phyloP scores from a whole-genome alignment of 2,113 vertebrate species.

The Pygoscelis antarcticus region DNA sequence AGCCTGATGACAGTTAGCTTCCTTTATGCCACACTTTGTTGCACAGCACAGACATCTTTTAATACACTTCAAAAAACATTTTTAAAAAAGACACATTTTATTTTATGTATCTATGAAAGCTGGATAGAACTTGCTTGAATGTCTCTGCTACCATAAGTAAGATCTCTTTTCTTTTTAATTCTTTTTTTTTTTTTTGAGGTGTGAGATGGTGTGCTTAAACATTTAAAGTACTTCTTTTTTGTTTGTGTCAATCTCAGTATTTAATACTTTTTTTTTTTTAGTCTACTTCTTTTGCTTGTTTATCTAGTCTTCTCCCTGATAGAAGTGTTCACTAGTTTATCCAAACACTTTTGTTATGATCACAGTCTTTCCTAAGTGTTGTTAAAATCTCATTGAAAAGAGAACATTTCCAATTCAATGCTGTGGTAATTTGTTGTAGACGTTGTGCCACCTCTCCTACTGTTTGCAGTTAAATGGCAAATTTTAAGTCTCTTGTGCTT shows the following conservation, averaged over 20 bases:
- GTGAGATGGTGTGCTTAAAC: not conserved
- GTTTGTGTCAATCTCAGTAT: not conserved
- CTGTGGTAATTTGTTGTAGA: not conserved
- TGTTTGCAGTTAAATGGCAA: not conserved
- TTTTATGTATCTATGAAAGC: not conserved
- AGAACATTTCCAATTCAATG: not conserved
- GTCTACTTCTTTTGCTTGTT: not conserved
- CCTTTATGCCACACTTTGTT: not conserved
- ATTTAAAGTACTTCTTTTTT: not conserved
- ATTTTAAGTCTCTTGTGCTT: not conserved
- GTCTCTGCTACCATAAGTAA: not conserved
- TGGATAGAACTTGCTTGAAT: not conserved
- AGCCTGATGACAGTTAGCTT: not conserved
- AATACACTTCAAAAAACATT: not conserved
- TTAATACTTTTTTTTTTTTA: not conserved
- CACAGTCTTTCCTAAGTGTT: not conserved
- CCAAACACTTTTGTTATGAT: not conserved
- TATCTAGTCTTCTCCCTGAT: not conserved
- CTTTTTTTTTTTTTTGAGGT: not conserved
- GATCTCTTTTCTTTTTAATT: not conserved
- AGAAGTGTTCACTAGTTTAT: not conserved
- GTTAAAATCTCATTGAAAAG: not conserved
- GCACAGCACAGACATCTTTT: not conserved
- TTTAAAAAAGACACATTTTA: not conserved
- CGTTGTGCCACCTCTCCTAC: not conserved